Evolutionary conservation across 2,797 vertebrate species (phyloP).

Genomic region (Mormyrops boulengeri): DNA sequence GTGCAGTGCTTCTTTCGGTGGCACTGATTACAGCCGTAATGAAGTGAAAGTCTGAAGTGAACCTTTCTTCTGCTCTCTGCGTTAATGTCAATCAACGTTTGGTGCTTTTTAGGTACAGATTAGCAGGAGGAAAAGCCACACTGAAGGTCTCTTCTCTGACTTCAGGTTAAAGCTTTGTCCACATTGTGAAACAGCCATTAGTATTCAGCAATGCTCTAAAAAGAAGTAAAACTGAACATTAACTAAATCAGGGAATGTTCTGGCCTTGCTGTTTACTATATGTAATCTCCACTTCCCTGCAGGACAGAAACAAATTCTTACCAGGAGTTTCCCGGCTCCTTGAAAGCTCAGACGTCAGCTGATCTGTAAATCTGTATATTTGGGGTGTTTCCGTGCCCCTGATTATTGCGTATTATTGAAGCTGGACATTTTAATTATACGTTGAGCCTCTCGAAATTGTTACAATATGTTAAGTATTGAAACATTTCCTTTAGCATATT

Average conservation of each 20-base stretch:
- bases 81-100: background rate
- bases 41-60: background rate
- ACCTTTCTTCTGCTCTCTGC: background rate
- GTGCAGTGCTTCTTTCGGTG: background rate
- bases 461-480: background rate
- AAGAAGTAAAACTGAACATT: background rate
- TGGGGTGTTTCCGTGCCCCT: background rate
- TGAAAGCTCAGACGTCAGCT: background rate
- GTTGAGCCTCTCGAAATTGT: background rate
- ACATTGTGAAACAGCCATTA: background rate
- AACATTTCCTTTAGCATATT: background rate
- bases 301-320: background rate
- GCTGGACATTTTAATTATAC: background rate
- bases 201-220: constrained; percentile 1
- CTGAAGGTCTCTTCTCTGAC: background rate
- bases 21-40: constrained; percentile 2
- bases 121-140: constrained; percentile 10
- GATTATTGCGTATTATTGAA: background rate
- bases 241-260: constrained; percentile 9
- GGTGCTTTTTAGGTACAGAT: constrained; percentile 13
- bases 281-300: background rate
- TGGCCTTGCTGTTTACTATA: background rate
- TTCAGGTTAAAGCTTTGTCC: background rate
- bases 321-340: background rate
- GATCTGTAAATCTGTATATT: background rate